phyloP scores from a whole-genome alignment of 2,888 invertebrate species.

The Perithous albicinctus region DNA sequence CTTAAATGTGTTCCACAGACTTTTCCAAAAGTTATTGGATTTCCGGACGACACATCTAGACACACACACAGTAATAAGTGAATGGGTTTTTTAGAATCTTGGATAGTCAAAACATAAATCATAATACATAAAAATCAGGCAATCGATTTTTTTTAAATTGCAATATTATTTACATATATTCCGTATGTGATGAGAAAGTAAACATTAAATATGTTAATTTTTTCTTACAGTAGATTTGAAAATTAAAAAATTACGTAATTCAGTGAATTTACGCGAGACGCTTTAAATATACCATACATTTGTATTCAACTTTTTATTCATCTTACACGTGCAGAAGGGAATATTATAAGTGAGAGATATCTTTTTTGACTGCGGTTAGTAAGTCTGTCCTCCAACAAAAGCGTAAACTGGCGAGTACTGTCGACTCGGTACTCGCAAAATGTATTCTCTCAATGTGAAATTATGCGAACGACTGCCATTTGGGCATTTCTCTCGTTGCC shows the following conservation, averaged over 20 bases:
- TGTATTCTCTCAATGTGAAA: conserved; percentile 39
- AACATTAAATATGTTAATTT: too few species aligned
- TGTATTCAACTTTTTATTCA: background rate
- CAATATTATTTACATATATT: too few species aligned
- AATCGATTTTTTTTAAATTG: too few species aligned
- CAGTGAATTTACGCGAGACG: background rate
- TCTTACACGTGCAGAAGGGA: conserved; percentile 8
- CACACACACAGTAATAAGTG: too few species aligned
- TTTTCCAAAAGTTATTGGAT: too few species aligned
- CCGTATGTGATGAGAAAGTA: too few species aligned
- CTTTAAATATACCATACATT: background rate
- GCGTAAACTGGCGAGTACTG: conserved; percentile 15
- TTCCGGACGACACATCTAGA: too few species aligned
- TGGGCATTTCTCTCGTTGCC: conserved; percentile 35
- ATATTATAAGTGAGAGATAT: conserved; percentile 23
- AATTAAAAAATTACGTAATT: background rate
- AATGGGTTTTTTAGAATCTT: too few species aligned
- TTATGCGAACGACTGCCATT: conserved; percentile 61
- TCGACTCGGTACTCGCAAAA: conserved; percentile 11
- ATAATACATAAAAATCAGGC: too few species aligned
- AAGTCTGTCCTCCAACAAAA: conserved; percentile 14
- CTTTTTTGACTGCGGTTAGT: background rate
- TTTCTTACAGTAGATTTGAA: too few species aligned
- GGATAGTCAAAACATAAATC: too few species aligned
- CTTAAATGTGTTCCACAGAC: too few species aligned